A percentile compares a stretch with the other conserved stretches of the same genome.
Conservation (phyloP, 2,888 invertebrate species). For the Idaea dimidiata region DNA sequence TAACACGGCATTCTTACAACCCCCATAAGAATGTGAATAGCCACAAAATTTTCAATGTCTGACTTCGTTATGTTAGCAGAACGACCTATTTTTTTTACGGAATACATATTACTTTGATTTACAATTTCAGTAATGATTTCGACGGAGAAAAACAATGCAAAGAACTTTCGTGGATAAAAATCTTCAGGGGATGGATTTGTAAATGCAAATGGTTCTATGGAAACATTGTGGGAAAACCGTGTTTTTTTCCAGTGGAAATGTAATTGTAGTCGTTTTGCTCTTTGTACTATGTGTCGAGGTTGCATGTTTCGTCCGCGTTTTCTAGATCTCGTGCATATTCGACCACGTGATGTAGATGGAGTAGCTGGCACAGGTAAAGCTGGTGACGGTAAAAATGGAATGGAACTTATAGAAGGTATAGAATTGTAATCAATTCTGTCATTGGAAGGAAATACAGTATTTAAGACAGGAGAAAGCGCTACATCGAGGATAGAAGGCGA, state of each 20-base stretch:
- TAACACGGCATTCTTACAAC: conserved; percentile 34
- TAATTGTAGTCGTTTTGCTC: conserved; percentile 12
- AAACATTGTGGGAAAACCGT: conserved; percentile 12
- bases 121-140: conserved; percentile 11
- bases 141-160: conserved; percentile 13
- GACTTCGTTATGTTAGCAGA: conserved; percentile 18
- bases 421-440: too few relatives aligned
- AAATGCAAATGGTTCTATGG: conserved; percentile 12
- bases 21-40: conserved; percentile 39
- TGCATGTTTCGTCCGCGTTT: too few relatives aligned
- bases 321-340: too few relatives aligned
- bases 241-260: conserved; percentile 14
- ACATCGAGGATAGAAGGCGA: too few relatives aligned
- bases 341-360: too few relatives aligned
- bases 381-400: too few relatives aligned
- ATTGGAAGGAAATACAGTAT: too few relatives aligned
- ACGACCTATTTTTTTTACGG: conserved; percentile 12
- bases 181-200: conserved; percentile 8
- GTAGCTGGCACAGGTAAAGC: too few relatives aligned
- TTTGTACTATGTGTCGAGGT: conserved; percentile 9
- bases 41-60: conserved; percentile 35
- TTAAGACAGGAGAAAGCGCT: too few relatives aligned
- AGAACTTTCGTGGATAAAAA: conserved; percentile 7
- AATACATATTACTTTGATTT: conserved; percentile 15
- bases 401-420: too few relatives aligned